These are phyloP conservation scores for Gymnothorax reevesii DNA, from an alignment of 2,797 vertebrate genomes.

Conservation along the genomic window DNA sequence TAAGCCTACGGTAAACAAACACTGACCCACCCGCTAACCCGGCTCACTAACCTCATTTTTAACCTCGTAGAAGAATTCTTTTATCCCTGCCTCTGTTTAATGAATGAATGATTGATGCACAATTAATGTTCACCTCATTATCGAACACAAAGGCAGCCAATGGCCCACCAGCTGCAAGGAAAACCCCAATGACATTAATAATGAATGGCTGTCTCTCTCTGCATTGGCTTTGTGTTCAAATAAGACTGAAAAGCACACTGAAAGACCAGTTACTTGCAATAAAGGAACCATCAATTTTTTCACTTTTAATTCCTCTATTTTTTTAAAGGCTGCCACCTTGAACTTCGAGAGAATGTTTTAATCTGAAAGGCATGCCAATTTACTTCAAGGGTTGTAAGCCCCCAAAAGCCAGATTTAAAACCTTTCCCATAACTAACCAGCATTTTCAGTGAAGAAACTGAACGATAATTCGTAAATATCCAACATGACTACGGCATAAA, in stretches of 20 bases:
- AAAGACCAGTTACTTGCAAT: background rate
- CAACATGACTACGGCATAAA: background rate
- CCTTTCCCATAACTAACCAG: background rate
- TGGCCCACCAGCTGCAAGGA: background rate
- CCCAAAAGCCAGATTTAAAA: background rate
- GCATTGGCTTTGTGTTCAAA: background rate
- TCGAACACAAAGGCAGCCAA: conserved; percentile 1
- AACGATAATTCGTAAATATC: background rate
- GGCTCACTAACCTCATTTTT: background rate
- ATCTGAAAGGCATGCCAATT: background rate
- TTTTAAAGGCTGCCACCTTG: background rate
- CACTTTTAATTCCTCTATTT: background rate
- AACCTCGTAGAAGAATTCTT: background rate
- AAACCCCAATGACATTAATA: background rate
- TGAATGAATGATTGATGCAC: background rate
- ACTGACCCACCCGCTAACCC: background rate
- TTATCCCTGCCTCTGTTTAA: background rate
- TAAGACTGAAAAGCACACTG: background rate
- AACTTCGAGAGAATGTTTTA: background rate
- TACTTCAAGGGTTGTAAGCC: background rate
- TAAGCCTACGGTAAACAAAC: background rate
- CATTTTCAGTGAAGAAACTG: background rate
- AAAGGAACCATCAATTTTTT: background rate
- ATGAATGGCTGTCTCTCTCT: background rate
- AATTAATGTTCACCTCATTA: background rate